Evolutionary conservation across 1,140 invertebrate species (phyloP), one percentile per base, ranked within the genome.

Genomic region (Anthonomus grandis): DNA sequence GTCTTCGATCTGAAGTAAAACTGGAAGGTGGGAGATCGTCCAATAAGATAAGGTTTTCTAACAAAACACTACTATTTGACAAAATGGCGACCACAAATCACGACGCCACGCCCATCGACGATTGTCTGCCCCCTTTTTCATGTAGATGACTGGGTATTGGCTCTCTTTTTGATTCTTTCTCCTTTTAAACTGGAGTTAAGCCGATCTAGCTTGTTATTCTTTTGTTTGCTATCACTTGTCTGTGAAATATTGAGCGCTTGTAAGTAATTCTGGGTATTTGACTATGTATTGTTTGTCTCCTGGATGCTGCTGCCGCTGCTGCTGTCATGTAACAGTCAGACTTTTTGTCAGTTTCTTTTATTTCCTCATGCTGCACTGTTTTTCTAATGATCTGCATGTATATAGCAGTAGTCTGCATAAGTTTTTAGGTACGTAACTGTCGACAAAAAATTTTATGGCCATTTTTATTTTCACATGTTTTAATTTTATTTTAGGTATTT

Each of bases 61-160:
- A 72, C 72, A 74, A 73, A 74, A 74, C 72, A 74, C 67, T 71
- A 74, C 72, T 74, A 74, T 74, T 74, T 74, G 72, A 74, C 72
- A 74, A 74, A 74, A 74, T 74, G 72, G 72, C 72, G 72, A 72
- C 72, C 70, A 74, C 72, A 74, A 74, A 74, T 74, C 72, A 74
- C 66, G 49, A 61, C 49, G 70, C 70, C 49, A 66, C 72, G 67
- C 72, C 72, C 66, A 52, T 63, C 68, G 70, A 69, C 70, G 72
- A 74, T 73, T 73, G 70, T 70, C 70, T 69, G 72, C 67, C 70
- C 66, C 70, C 69, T 73, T 72, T 72, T 72, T 70, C 70, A 70
- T 69, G 67, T 65, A 64, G 68, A 67, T 66, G 68, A 62, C 65
- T 69, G 57, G 59, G 71, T 69, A 72, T 72, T 72, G 71, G 70